Conservation (phyloP, 2,113 vertebrate genomes). For the Conger conger region DNA sequence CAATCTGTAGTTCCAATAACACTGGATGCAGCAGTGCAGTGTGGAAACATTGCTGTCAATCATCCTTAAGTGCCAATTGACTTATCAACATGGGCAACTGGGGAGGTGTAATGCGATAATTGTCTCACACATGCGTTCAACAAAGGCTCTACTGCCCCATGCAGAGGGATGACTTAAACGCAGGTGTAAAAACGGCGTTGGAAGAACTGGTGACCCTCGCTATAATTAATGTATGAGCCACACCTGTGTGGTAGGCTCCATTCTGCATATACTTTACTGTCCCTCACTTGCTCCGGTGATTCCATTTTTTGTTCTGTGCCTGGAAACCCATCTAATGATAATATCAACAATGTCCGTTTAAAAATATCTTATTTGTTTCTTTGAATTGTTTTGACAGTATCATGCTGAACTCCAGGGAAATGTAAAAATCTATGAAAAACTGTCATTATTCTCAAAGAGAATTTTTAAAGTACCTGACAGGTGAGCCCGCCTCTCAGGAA, state of each 20-base stretch:
- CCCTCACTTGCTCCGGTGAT: too few relatives aligned
- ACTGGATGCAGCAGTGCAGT: not conserved
- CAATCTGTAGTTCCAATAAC: too few relatives aligned
- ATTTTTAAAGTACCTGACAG: not conserved
- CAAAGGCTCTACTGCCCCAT: too few relatives aligned
- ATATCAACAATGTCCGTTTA: not conserved
- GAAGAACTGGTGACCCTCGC: too few relatives aligned
- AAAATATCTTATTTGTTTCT: not conserved
- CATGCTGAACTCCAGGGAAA: not conserved
- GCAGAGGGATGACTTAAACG: constrained; percentile 26
- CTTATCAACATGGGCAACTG: too few relatives aligned
- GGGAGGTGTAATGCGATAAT: too few relatives aligned
- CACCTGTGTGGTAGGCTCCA: too few relatives aligned
- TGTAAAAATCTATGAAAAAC: not conserved
- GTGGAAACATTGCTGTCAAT: not conserved
- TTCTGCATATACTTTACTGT: too few relatives aligned
- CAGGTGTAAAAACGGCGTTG: not conserved
- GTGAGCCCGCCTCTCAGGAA: not conserved
- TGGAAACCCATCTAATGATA: not conserved
- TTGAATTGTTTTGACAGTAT: not conserved
- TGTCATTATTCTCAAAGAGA: not conserved
- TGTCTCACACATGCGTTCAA: not conserved
- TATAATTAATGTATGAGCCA: too few relatives aligned
- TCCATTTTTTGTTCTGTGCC: too few relatives aligned
- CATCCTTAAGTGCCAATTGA: too few relatives aligned